Base-by-base conservation (phyloP, 2,113 vertebrate genomes). In the Buteo buteo region DNA sequence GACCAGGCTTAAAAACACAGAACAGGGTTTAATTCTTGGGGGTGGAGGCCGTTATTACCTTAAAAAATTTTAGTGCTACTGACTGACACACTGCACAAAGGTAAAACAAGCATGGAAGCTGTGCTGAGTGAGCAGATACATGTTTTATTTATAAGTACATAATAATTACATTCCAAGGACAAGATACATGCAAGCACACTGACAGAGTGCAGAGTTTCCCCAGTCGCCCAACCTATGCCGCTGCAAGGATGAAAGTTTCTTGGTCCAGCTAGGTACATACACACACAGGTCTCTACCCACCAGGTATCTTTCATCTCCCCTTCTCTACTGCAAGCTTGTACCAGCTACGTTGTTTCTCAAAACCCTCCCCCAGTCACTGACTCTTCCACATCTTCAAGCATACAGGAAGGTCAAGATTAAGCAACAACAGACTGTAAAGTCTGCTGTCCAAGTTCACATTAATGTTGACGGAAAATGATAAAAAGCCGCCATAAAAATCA, bases 231-330 rank as follows among this genome's bases (percentile, higher is more conserved):
- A 2, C 32, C 40, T 7, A 2, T 16, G 14, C 4, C 32, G 38
- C 70, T 34, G 1, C 26, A 69, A 64, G 44, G 66, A 40, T 31
- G 20, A 3, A 70, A 45, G 36, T 26, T 36, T n/a, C 40, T 40
- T 21, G 29, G 50, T 44, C 42, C 82, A 74, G 21, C 16, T 26
- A 12, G 38, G 34, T 15, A 78, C 16, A 59, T 2, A 1, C 4
- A 32, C 10, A n/a, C 10, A 16, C 14, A 11, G 3, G 6, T 16
- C 31, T 44, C 50, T 26, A 32, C 13, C 29, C n/a, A 73, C 13
- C 59, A 29, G 0, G 0, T 1, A 38, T 4, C 40, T 36, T 7
- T 10, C 6, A 17, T 7, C 80, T 57, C 47, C 16, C 45, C 3
- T 6, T 50, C 70, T 15, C 52, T 44, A 59, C 65, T 17, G 14